Evolutionary conservation across 2,113 vertebrate genomes (phyloP).

Genomic region (Lamprologus ornatipinnis): DNA sequence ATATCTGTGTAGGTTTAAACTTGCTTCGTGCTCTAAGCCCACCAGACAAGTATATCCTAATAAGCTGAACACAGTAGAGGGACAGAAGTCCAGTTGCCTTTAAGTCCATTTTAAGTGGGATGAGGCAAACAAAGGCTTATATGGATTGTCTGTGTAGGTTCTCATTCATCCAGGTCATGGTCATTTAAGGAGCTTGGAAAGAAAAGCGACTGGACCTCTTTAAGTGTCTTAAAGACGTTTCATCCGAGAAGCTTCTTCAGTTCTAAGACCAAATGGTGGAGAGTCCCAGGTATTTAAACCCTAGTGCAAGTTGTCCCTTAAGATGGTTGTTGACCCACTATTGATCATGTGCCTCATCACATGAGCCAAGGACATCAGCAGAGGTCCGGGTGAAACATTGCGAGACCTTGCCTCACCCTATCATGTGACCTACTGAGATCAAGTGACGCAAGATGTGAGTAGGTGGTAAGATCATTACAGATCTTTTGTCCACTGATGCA

Average conservation of each 20-base stretch:
- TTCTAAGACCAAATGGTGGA: neutral
- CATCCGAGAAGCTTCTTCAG: neutral
- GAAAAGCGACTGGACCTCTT: neutral
- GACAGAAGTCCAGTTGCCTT: neutral
- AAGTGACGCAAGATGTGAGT: neutral
- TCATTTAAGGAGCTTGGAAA: neutral
- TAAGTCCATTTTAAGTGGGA: neutral
- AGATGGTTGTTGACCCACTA: neutral
- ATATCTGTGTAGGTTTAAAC: neutral
- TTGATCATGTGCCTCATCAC: neutral
- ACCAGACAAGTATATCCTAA: neutral
- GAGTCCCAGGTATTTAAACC: neutral
- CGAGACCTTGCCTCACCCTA: neutral
- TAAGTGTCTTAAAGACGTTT: neutral
- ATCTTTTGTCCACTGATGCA: neutral
- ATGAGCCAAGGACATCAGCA: neutral
- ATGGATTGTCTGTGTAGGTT: neutral
- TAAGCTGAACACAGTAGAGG: neutral
- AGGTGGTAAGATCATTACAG: neutral
- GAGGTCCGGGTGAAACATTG: neutral
- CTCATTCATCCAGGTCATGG: neutral
- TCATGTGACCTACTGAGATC: neutral
- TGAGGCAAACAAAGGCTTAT: neutral
- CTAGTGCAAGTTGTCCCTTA: rapidly evolving
- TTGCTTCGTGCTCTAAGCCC: rapidly evolving